Evolutionary conservation across 2,888 invertebrate species (phyloP).

Genomic region (Altica lythri): DNA sequence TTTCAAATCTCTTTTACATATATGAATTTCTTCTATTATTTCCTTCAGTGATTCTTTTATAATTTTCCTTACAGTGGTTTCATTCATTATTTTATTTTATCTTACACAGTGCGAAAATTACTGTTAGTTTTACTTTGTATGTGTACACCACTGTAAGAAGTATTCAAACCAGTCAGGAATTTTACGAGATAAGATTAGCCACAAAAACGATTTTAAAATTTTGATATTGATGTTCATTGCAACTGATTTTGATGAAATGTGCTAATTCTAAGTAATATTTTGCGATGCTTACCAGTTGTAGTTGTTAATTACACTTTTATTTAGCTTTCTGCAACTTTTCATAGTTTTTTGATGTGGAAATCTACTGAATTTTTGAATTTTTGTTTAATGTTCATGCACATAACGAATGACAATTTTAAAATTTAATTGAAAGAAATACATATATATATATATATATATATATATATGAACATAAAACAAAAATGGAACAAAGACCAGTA

Average conservation of each 20-base stretch:
- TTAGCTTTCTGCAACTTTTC: background rate
- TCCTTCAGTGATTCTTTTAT: background rate
- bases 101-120: background rate
- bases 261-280: background rate
- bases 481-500: too few species aligned
- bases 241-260: background rate
- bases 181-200: background rate
- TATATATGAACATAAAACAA: too few species aligned
- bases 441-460: too few species aligned
- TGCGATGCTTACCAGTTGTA: background rate
- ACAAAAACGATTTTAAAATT: background rate
- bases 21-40: background rate
- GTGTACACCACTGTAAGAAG: background rate
- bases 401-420: too few species aligned
- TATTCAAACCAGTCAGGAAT: background rate
- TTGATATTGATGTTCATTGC: background rate
- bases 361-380: background rate
- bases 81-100: background rate
- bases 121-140: background rate
- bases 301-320: background rate
- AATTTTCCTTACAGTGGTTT: background rate
- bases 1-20: background rate
- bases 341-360: background rate
- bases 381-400: too few species aligned
- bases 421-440: too few species aligned